These are phyloP conservation scores for Patagioenas fasciata DNA, from an alignment of 2,113 vertebrate species.

Conservation along the genomic window DNA sequence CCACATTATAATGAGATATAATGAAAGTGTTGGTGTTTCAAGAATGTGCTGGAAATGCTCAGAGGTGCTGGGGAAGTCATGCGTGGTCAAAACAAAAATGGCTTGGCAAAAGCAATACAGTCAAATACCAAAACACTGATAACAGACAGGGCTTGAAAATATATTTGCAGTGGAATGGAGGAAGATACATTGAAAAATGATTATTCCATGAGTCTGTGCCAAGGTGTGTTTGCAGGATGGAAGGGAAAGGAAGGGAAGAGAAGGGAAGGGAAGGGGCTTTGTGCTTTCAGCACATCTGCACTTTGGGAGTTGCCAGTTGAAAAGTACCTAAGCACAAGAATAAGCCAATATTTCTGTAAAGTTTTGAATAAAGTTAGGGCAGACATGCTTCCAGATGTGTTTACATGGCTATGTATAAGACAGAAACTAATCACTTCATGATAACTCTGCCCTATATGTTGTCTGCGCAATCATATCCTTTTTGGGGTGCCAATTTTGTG, in stretches of 20 bases:
- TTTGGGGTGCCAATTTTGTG: not conserved
- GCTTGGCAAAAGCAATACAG: not conserved
- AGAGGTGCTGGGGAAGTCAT: fast-evolving
- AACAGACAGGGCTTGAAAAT: not conserved
- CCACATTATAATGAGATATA: not conserved
- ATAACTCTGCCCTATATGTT: not conserved
- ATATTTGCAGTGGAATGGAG: not conserved
- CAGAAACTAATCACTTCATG: not conserved
- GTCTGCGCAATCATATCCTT: not conserved
- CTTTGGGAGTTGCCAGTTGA: not conserved
- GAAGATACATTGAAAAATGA: not conserved
- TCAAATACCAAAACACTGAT: not conserved
- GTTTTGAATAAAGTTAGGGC: not conserved
- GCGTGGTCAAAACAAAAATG: not conserved
- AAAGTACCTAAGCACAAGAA: not conserved
- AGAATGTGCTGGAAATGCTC: not conserved
- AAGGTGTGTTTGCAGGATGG: not conserved
- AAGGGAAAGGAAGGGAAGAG: not conserved
- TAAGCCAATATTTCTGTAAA: not conserved
- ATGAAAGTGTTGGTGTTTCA: not conserved
- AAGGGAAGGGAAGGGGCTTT: not conserved
- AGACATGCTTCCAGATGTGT: not conserved
- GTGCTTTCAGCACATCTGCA: not conserved
- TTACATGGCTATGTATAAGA: not conserved
- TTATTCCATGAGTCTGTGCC: not conserved